Conservation (phyloP, 2,113 vertebrate species). For the Salvator merianae region DNA sequence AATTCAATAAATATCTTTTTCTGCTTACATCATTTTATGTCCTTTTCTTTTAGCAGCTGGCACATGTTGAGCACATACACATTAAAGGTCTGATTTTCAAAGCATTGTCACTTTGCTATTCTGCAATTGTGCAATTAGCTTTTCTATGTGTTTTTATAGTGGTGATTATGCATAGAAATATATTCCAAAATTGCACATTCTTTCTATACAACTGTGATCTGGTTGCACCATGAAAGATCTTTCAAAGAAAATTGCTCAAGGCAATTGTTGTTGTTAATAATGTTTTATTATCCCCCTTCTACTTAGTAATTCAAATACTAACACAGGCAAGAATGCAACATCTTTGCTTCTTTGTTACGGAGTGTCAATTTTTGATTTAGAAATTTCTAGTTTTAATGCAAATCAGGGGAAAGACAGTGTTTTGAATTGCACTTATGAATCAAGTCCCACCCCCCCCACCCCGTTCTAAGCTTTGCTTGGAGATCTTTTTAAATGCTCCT, state of each 20-base stretch:
- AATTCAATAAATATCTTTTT: constrained; percentile 18
- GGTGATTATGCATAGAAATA: constrained; percentile 3
- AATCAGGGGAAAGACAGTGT: background rate
- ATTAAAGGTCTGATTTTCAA: constrained; percentile 18
- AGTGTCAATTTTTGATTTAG: background rate
- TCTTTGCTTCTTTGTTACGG: background rate
- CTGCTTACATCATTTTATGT: constrained; percentile 11
- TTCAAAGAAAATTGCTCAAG: background rate
- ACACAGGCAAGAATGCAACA: background rate
- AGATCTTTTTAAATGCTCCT: background rate
- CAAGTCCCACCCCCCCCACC: too few species aligned
- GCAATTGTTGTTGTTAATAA: background rate
- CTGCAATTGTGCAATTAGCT: background rate
- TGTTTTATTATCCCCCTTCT: background rate
- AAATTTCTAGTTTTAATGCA: background rate
- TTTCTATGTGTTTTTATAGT: background rate
- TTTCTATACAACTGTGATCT: background rate
- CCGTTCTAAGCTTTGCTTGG: background rate
- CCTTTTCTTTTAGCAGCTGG: constrained; percentile 47
- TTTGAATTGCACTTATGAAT: background rate
- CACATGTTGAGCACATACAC: constrained; percentile 22
- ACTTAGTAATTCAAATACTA: background rate
- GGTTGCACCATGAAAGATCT: constrained; percentile 2
- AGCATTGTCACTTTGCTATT: background rate
- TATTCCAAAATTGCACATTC: background rate